Base-by-base conservation (phyloP, 2,797 vertebrate genomes). In the Hoplostethus mediterraneus region DNA sequence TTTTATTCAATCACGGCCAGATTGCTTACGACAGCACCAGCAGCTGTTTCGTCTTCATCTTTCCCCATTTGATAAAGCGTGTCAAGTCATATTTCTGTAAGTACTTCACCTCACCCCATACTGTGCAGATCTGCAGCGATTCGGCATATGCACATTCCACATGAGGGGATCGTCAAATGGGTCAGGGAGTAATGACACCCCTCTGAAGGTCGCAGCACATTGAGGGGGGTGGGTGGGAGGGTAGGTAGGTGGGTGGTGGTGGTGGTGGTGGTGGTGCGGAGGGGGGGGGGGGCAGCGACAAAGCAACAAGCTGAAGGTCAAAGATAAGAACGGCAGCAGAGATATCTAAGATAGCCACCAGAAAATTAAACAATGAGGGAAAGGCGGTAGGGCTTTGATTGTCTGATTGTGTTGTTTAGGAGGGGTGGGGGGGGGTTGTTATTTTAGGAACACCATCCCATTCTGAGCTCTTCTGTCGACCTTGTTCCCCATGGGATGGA, bases 31-130 rank as follows among this genome's bases (percentile, higher is more conserved):
- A 99, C 98, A 99, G 98, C 98, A 98, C 96, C 97, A 97, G 98
- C 98, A 98, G 97, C 97, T 99, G 98, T 98, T 99, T 99, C 97
- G 97, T 99, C 98, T 99, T 99, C 98, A 98, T 98, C 97, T 98
- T 98, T 98, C 97, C 94, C 98, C 97, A 97, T 99, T 99, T 99
- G 98, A 99, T 99, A 99, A 99, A 98, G 97, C 96, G 96, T 97
- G 98, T 99, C 97, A 98, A 98, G 97, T 99, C 96, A 97, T 98
- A 99, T 99, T 99, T 99, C 97, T 98, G 96, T 97, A 98, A 99
- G 98, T 98, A 98, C 98, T 98, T 97, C 96, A 97, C 98, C 96
- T 95, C 98, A 97, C 97, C 96, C 97, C 96, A 93, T 93, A 90
- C 94, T 94, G 94, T 68, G 92, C 90, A 56, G 88, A 93, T 91